Evolutionary conservation across 2,113 vertebrate genomes (phyloP), one percentile per base, ranked within the genome.

Genomic region (Cebidichthys violaceus): DNA sequence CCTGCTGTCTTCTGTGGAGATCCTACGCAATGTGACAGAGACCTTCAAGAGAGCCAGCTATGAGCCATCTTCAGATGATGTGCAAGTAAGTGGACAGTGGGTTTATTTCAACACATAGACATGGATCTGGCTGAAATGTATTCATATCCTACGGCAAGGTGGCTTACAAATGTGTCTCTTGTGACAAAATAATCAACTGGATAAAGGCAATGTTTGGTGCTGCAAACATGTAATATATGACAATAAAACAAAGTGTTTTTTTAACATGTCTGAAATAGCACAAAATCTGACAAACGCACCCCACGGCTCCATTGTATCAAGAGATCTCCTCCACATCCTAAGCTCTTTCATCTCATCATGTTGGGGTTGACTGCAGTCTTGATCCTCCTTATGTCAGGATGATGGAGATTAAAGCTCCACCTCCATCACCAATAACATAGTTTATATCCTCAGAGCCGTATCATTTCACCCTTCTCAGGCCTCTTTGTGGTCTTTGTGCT

Each of bases 11-110:
- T 99, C 98, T 1, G 98, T 99, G 93, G 98, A 99, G 94, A 99
- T 99, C 90, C 97, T 99, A 77, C 96, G 97, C 93, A 99, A 99
- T 41, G 98, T 99, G 88, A 99, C 98, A 0, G 97, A 99, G 88
- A 99, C 98, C 0, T 99, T 99, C 93, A 99, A 97, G 93, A 96
- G 98, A 88, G 98, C 98, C 88, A 99, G 96, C 92, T 99, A 99
- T 45, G 97, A 97, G 90, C 98, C 98, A 2, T 97, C 97, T 0
- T 99, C 98, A 17, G 98, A 99, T 86, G 98, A 99, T 1, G 97
- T 99, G 24, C 98, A 99, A 96, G 98, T 99, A 94, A 96, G 94
- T 77, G 24, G 39, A 43, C 11, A 9, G 1, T 14, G n/a, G 18
- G 1, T 45, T 79, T 15, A 18, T 65, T 50, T 72, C 2, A 75